Evolutionary conservation across 2,113 vertebrate species (phyloP).

Genomic region (Phrynosoma platyrhinos): DNA sequence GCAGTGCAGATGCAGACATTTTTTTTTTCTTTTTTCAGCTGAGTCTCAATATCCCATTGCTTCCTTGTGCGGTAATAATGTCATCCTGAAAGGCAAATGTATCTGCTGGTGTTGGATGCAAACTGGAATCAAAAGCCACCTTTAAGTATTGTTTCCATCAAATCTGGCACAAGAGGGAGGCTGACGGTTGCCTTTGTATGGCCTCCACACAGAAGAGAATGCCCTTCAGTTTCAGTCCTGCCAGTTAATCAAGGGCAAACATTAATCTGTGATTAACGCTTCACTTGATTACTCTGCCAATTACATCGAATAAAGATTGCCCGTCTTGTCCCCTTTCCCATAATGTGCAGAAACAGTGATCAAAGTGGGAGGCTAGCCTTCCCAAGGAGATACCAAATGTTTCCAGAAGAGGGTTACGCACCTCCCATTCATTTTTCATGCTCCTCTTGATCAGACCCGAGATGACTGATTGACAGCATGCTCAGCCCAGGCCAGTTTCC

Average conservation of each 20-base stretch:
- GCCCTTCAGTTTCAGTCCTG: constrained; percentile 4
- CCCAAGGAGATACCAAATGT: background rate
- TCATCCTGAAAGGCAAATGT: background rate
- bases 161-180: background rate
- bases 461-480: background rate
- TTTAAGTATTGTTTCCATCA: background rate
- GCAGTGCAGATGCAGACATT: background rate
- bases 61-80: background rate
- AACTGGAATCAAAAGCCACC: background rate
- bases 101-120: background rate
- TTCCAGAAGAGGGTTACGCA: background rate
- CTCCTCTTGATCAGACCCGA: background rate
- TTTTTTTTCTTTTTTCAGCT: background rate
- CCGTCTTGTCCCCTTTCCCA: background rate
- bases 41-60: background rate
- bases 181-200: too few relatives aligned
- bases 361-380: background rate
- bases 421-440: background rate
- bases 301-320: constrained; percentile 32
- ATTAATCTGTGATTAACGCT: constrained; percentile 31
- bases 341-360: background rate
- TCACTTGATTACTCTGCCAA: constrained; percentile 26
- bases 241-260: constrained; percentile 29
- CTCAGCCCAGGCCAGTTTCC: background rate
- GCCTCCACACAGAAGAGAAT: background rate